Percentiles rank a stretch among this genome's conserved stretches.
Conservation (phyloP, 1,140 invertebrate genomes). For the Archivesica marissinica region DNA sequence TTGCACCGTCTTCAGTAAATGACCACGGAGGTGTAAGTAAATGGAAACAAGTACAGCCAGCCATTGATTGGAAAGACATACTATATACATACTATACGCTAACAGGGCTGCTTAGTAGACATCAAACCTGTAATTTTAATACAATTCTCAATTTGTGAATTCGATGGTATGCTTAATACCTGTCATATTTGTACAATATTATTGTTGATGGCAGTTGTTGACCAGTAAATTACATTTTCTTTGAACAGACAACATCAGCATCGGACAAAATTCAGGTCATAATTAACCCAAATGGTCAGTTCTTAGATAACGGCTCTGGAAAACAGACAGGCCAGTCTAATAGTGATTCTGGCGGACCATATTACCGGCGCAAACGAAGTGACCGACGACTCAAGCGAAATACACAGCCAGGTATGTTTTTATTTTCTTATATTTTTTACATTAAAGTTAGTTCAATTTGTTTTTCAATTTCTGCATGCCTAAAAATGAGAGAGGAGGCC, state of each 20-base stretch:
- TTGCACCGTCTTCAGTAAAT: too few relatives aligned
- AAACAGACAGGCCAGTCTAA: not conserved
- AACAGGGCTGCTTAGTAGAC: not conserved
- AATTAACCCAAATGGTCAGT: conserved; percentile 3
- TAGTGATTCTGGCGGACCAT: not conserved
- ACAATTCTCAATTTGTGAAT: not conserved
- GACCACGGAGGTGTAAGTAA: too few relatives aligned
- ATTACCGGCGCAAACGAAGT: not conserved
- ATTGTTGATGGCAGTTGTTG: not conserved
- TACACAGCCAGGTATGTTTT: not conserved
- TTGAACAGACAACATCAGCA: conserved; percentile 10
- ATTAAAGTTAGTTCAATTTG: too few relatives aligned
- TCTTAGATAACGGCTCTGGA: not conserved
- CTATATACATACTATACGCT: too few relatives aligned
- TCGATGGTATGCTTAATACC: not conserved
- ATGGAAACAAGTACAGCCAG: too few relatives aligned
- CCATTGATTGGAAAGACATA: too few relatives aligned
- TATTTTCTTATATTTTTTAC: too few relatives aligned
- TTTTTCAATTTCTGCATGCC: too few relatives aligned
- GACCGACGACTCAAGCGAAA: not conserved
- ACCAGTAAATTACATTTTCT: not conserved
- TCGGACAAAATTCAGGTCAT: conserved; percentile 10
- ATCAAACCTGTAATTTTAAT: not conserved
- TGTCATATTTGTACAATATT: not conserved
- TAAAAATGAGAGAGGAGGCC: too few relatives aligned